Base-by-base conservation (phyloP, 2,113 vertebrate genomes). In the Anthoscopus minutus region DNA sequence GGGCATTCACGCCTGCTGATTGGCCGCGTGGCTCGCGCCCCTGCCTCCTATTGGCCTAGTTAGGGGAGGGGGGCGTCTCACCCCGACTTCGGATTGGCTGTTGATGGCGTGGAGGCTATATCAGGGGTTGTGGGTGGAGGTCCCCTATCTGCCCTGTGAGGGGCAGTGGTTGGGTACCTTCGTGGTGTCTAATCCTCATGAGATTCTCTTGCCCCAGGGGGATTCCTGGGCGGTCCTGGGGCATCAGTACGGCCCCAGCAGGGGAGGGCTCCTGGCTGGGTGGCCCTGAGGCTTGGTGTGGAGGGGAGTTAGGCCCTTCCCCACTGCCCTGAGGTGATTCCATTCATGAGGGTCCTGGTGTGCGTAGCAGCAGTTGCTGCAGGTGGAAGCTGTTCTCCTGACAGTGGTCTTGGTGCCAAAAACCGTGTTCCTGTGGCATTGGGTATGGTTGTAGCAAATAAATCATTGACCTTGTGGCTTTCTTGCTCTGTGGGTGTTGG, bases 151-250 rank as follows among this genome's bases (percentile, higher is more conserved):
- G 14, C 7, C 3, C 5, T 28, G 9, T 30, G 4, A 20, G 40
- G 28, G 11, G 20, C 8, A 0, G 10, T 15, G 27, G 27, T 0
- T 4, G 1, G 5, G 3, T 3, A 6, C 8, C 15, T 2, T 4
- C 1, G 3, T 0, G 10, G 6, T 1, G 4, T 6, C 3, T 2
- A 4, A 1, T 5, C 4, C 5, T 74, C n/a, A 2, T 10, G 35
- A 42, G 16, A 1, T 12, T 54, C 6, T 33, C 6, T 2, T 9
- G 9, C 17, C 3, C 1, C 2, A 4, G 4, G 3, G 4, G 6
- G 11, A 4, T 13, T 2, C 4, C 6, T 9, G 13, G 33, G n/a
- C n/a, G 11, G 3, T 2, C 1, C 2, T 0, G 1, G 38, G 10
- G 11, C 14, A 18, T 12, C 19, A 15, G 4, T 45, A 16, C 66